Percentiles rank a stretch among this genome's conserved stretches.
Evolutionary conservation across 2,888 invertebrate genomes (phyloP).

Genomic region (Tryphoninae sp.): DNA sequence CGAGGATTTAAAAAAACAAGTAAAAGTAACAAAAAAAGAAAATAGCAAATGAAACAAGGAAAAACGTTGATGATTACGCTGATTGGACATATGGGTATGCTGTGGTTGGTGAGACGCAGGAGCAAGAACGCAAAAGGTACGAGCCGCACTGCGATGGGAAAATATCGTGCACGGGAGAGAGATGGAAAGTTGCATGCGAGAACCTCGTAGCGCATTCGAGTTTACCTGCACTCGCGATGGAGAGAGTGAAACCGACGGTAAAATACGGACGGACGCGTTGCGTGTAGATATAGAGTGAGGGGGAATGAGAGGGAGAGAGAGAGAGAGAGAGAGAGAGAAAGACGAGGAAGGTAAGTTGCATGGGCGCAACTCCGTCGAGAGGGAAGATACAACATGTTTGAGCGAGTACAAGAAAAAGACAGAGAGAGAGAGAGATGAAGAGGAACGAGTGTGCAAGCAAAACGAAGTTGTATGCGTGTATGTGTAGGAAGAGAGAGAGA

Average conservation of each 20-base stretch:
- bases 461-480: constrained; percentile 22
- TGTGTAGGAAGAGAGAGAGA: constrained; percentile 37
- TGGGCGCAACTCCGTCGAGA: constrained; percentile 46
- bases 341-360: constrained; percentile 53
- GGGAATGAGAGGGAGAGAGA: constrained; percentile 17
- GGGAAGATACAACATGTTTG: constrained; percentile 65
- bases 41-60: neutral
- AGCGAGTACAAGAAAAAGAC: constrained; percentile 71
- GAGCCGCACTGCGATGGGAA: constrained; percentile 12
- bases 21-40: neutral
- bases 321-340: constrained; percentile 30
- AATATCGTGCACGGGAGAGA: constrained; percentile 25
- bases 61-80: constrained; percentile 5
- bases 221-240: constrained; percentile 68
- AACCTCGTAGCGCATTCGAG: constrained; percentile 71
- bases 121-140: neutral
- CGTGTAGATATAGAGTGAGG: constrained; percentile 39
- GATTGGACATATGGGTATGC: neutral
- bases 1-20: constrained; percentile 4
- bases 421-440: constrained; percentile 50
- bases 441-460: constrained; percentile 54
- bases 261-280: constrained; percentile 24
- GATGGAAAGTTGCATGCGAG: constrained; percentile 61
- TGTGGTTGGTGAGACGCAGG: neutral
- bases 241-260: constrained; percentile 77